Base-by-base conservation (phyloP, 2,797 vertebrate species). In the Orestias chungarensis region DNA sequence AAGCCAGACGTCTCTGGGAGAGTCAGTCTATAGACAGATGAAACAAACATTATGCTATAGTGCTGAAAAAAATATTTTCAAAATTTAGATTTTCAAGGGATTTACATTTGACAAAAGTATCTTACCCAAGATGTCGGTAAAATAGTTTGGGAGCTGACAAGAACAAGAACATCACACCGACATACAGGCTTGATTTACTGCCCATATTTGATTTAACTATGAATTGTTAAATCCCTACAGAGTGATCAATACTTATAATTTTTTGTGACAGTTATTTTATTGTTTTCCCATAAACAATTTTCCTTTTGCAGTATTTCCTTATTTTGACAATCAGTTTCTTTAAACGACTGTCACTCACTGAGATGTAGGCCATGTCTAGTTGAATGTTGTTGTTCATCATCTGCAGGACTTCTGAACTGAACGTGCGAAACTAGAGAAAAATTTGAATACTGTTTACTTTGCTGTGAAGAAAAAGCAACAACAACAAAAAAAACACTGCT, bases 361-460 rank as follows among this genome's bases (percentile, higher is more conserved):
- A 91, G 80, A 99, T 94, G 84, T 96, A 99, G 80, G 96, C 94
- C 89, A 91, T 93, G 66, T 99, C 98, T 92, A 96, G 86, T 82
- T 93, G 95, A 47, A 94, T 86, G 81, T 97, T 99, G 64, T 94
- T 94, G 61, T 96, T 96, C 96, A 99, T 96, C 85, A 96, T 94
- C 89, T 95, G 95, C 64, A 99, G 91, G 71, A 99, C 92, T 46
- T 99, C 97, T 7, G 82, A 66, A 0, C 94, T 96, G 86, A 99
- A 97, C 8, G 94, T 95, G 77, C 90, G 93, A 74, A 97, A 96
- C 98, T 99, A 84, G 15, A 81, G 61, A 7, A 42, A 76, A 9
- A 85, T n/a, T n/a, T 18, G 79, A 15, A 73, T 1, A 42, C 5
- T 1, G 59, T 42, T 62, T 25, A 14, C 15, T 3, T 49, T 15